Evolutionary conservation across 2,113 vertebrate species (phyloP).

Genomic region (Chascanopsetta lugubris): DNA sequence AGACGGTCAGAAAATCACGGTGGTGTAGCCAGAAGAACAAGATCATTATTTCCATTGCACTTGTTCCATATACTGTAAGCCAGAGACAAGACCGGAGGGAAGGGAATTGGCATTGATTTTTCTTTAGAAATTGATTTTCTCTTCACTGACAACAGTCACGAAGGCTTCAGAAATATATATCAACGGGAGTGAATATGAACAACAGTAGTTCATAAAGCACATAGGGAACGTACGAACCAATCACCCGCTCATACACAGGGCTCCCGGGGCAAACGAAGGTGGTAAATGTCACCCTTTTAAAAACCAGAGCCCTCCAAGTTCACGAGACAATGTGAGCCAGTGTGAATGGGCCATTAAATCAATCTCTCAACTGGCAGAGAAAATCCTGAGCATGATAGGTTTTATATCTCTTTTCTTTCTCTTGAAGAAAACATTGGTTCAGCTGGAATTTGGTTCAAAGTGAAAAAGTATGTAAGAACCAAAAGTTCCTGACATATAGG

Average conservation of each 20-base stretch:
- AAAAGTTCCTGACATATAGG: no score
- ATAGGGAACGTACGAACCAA: slow-evolving; percentile 33
- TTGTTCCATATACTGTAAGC: slow-evolving; percentile 70
- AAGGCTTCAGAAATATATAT: slow-evolving; percentile 68
- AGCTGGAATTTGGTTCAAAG: background rate
- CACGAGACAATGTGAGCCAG: background rate
- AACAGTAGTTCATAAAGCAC: slow-evolving; percentile 50
- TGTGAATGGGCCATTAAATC: slow-evolving; percentile 14
- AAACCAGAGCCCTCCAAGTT: slow-evolving; percentile 15
- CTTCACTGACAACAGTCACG: slow-evolving; percentile 70
- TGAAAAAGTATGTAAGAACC: no score
- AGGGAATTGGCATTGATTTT: slow-evolving; percentile 78
- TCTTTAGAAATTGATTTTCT: slow-evolving; percentile 76
- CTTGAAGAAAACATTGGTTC: background rate
- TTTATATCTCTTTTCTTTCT: background rate
- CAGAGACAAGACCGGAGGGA: slow-evolving; percentile 59
- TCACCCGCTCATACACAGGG: slow-evolving; percentile 13
- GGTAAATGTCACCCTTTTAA: background rate
- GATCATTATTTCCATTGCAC: slow-evolving; percentile 73
- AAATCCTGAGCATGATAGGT: no score
- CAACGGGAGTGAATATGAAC: slow-evolving; percentile 62
- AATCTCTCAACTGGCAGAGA: background rate
- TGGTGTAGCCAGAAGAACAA: slow-evolving; percentile 65
- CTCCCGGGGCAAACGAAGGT: slow-evolving; percentile 15
- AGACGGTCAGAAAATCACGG: slow-evolving; percentile 56